Conservation (phyloP, 2,797 vertebrate species). For the Petrocephalus sullivani region DNA sequence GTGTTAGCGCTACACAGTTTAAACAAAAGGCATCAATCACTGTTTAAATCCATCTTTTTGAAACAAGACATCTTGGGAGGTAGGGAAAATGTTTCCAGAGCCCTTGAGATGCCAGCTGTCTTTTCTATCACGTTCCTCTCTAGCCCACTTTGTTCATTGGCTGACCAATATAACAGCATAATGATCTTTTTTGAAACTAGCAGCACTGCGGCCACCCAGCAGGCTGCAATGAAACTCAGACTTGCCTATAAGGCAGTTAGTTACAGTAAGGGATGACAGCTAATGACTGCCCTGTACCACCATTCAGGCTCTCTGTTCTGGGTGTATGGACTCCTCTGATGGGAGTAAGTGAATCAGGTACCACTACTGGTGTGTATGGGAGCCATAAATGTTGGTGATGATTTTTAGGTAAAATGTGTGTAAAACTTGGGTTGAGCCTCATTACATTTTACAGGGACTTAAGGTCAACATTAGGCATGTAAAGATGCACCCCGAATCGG, state of each 20-base stretch:
- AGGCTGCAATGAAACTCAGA: background rate
- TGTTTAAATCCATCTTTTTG: background rate
- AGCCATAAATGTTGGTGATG: background rate
- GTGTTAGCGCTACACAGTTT: conserved; percentile 17
- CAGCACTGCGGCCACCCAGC: background rate
- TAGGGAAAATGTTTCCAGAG: conserved; percentile 13
- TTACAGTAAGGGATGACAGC: background rate
- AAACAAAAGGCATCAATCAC: background rate
- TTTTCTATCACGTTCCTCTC: background rate
- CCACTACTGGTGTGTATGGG: background rate
- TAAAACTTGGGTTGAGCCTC: background rate
- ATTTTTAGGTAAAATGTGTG: background rate
- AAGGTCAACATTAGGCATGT: too few species aligned
- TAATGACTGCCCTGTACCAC: background rate
- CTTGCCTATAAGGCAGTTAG: background rate
- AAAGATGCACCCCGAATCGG: too few species aligned
- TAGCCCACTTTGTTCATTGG: background rate
- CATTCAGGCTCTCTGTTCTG: background rate
- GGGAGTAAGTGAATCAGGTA: background rate
- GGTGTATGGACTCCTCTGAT: background rate
- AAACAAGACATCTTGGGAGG: conserved; percentile 1
- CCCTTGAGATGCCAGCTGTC: conserved; percentile 25
- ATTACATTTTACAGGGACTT: background rate
- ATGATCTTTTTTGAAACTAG: background rate
- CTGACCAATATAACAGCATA: background rate